phyloP scores from a whole-genome alignment of 2,113 vertebrate genomes.

The Cyanistes caeruleus region DNA sequence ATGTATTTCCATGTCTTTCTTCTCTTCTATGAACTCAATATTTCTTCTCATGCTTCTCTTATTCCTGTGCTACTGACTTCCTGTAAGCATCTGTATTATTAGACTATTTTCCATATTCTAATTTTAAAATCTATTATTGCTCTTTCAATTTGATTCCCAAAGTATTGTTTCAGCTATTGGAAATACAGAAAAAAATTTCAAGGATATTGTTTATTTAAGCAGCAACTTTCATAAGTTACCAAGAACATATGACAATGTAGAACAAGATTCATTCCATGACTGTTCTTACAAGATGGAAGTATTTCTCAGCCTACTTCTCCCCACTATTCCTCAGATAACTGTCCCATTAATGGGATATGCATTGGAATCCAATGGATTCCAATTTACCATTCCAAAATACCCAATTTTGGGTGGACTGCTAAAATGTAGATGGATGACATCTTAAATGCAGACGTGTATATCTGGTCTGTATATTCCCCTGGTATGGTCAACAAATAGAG shows the following conservation, averaged over 20 bases:
- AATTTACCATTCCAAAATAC: not conserved
- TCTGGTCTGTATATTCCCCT: not conserved
- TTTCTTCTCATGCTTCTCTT: constrained; percentile 1
- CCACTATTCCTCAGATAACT: not conserved
- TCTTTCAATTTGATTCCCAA: not conserved
- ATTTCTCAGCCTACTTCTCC: not conserved
- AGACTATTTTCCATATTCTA: not conserved
- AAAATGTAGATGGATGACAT: not conserved
- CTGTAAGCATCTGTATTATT: not conserved
- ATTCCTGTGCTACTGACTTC: not conserved
- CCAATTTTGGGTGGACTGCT: not conserved
- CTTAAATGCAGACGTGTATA: not conserved
- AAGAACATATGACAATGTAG: not conserved
- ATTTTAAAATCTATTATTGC: not conserved
- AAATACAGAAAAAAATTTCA: not conserved
- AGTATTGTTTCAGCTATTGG: not conserved
- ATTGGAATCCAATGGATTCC: not conserved
- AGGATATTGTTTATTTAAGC: not conserved
- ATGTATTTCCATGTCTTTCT: not conserved
- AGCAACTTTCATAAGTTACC: not conserved
- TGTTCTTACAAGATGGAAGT: not conserved
- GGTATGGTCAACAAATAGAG: not conserved
- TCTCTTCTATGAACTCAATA: not conserved
- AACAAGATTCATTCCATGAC: not conserved
- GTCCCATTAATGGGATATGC: not conserved